These are phyloP conservation scores for Ceratoteleas bidentatus DNA, from an alignment of 1,140 invertebrate species.

Conservation along the genomic window DNA sequence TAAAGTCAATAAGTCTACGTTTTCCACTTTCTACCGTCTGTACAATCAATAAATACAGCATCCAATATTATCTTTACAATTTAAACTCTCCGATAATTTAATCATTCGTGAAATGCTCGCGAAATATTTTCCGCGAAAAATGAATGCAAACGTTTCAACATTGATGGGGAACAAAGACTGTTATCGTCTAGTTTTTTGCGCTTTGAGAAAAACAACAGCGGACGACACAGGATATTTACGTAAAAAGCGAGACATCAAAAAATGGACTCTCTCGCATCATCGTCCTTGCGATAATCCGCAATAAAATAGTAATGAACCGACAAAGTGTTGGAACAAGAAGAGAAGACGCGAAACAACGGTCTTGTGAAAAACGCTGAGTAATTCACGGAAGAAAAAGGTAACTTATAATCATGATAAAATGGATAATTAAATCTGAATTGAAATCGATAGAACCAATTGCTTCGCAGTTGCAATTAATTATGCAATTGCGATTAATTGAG, in stretches of 20 bases:
- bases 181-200: conserved; percentile 23
- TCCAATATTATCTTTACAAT: conserved; percentile 33
- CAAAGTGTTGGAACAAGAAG: neutral
- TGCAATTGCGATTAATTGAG: neutral
- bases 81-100: conserved; percentile 23
- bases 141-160: conserved; percentile 22
- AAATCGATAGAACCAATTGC: neutral
- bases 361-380: neutral
- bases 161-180: conserved; percentile 6
- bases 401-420: neutral
- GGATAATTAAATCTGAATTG: conserved; percentile 1
- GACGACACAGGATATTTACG: conserved; percentile 10
- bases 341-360: neutral
- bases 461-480: neutral
- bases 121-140: conserved; percentile 32
- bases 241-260: conserved; percentile 18
- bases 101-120: conserved; percentile 19
- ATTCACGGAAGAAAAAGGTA: neutral
- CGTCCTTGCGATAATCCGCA: conserved; percentile 15
- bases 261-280: conserved; percentile 8
- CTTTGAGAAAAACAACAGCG: conserved; percentile 11
- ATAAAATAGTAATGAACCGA: conserved; percentile 10
- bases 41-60: conserved; percentile 24
- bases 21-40: neutral
- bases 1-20: conserved; percentile 15